phyloP scores from a whole-genome alignment of 2,888 invertebrate genomes.

The Nemurella pictetii region DNA sequence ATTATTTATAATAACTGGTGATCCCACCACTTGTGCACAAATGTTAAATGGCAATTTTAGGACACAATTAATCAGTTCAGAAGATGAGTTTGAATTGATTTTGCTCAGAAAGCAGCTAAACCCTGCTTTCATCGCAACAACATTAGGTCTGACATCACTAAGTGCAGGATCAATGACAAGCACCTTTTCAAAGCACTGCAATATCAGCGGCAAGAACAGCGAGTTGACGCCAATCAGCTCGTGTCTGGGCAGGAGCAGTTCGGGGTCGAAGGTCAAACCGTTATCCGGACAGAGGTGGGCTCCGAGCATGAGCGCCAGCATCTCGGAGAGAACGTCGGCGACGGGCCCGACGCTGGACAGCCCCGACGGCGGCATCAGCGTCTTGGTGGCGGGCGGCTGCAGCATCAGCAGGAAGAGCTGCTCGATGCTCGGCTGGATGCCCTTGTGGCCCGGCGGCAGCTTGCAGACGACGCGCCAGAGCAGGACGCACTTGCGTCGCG shows the following conservation, averaged over 20 bases:
- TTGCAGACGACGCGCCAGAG: background rate
- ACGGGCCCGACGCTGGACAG: background rate
- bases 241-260: background rate
- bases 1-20: no score
- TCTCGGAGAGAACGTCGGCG: background rate
- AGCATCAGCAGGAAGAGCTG: background rate
- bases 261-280: background rate
- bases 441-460: background rate
- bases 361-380: background rate
- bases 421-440: background rate
- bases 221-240: background rate
- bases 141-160: background rate
- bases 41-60: background rate
- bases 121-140: background rate
- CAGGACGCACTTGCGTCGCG: background rate
- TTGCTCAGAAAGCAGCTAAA: background rate
- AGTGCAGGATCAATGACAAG: background rate
- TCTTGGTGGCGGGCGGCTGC: background rate
- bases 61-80: background rate
- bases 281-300: background rate
- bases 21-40: background rate
- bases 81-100: background rate
- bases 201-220: background rate
- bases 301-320: background rate
- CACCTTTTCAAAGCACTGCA: background rate